phyloP scores from a whole-genome alignment of 2,113 vertebrate genomes.

The Vulpes vulpes region DNA sequence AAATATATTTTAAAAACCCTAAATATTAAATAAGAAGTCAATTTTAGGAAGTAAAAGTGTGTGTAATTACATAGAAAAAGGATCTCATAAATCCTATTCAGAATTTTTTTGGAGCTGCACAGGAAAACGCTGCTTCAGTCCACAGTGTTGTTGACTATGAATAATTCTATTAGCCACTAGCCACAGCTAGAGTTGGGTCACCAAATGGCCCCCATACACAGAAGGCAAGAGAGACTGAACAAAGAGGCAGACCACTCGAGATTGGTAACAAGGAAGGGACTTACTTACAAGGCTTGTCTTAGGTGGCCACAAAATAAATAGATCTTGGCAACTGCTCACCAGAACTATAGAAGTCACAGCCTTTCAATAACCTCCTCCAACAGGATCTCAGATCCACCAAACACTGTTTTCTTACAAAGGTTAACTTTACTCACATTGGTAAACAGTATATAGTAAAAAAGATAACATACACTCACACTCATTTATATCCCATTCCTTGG shows the following conservation, averaged over 20 bases:
- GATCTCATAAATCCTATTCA: neutral
- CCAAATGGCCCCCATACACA: neutral
- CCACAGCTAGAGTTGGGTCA: slow-evolving; percentile 88
- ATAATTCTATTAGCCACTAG: slow-evolving; percentile 94
- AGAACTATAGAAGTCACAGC: neutral
- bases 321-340: neutral
- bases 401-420: neutral
- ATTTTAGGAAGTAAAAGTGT: neutral
- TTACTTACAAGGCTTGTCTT: neutral
- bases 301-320: neutral
- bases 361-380: neutral
- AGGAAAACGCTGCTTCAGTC: slow-evolving; percentile 90
- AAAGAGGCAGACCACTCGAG: neutral
- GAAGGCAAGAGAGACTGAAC: neutral
- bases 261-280: neutral
- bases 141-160: slow-evolving; percentile 88
- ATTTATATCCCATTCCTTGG: neutral
- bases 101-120: neutral
- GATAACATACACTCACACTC: neutral
- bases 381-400: slow-evolving; percentile 72
- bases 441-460: slow-evolving; percentile 32
- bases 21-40: neutral
- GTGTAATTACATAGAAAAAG: neutral
- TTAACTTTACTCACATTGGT: neutral
- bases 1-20: neutral